These are phyloP conservation scores for Eulemur coronatus DNA, from an alignment of 2,797 vertebrate genomes.

Conservation along the genomic window DNA sequence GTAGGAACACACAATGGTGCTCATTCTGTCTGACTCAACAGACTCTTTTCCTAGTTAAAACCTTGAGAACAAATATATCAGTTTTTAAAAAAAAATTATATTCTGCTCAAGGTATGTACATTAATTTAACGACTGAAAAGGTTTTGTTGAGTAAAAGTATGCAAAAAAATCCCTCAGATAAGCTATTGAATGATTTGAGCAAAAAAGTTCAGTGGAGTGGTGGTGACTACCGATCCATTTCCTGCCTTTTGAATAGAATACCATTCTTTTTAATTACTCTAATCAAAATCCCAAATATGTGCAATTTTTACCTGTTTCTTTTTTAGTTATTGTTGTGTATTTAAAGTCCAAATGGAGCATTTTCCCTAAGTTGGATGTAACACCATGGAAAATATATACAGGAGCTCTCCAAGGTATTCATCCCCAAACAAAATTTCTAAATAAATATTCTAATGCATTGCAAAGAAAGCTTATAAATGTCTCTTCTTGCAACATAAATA, in stretches of 20 bases:
- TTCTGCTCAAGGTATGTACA: constrained; percentile 46
- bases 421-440: constrained; percentile 42
- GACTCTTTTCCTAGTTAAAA: constrained; percentile 37
- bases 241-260: constrained; percentile 50
- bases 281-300: constrained; percentile 49
- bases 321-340: not conserved
- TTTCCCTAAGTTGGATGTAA: not conserved
- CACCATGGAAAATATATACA: not conserved
- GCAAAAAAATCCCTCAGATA: constrained; percentile 56
- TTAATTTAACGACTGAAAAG: constrained; percentile 71
- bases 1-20: not conserved
- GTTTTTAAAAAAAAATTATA: constrained; percentile 48
- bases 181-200: constrained; percentile 45
- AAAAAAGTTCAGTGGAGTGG: constrained; percentile 56
- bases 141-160: constrained; percentile 57
- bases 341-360: not conserved
- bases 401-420: not conserved
- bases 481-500: not conserved
- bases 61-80: constrained; percentile 18
- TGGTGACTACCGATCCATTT: constrained; percentile 53
- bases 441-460: not conserved
- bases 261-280: constrained; percentile 50
- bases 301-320: not conserved
- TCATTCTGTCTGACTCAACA: not conserved
- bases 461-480: not conserved